Evolutionary conservation across 2,113 vertebrate species (phyloP).

Genomic region (Tapirus terrestris): DNA sequence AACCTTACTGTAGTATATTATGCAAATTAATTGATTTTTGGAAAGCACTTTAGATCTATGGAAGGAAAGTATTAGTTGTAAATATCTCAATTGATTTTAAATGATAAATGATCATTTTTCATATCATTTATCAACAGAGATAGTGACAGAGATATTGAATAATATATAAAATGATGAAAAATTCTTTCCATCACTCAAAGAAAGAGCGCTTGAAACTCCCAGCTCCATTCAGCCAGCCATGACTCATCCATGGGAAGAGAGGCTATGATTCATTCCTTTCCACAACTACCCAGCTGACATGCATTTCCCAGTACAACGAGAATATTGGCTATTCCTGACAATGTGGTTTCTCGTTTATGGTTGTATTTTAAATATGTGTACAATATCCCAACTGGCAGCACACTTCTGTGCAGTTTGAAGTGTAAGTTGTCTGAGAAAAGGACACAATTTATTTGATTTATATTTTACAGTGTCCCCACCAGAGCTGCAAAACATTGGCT

Average conservation of each 20-base stretch:
- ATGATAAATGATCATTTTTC: slow-evolving; percentile 77
- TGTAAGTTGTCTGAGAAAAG: slow-evolving; percentile 26
- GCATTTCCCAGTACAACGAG: slow-evolving; percentile 6
- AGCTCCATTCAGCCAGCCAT: slow-evolving; percentile 64
- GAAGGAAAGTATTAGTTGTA: slow-evolving; percentile 73
- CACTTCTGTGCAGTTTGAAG: background rate
- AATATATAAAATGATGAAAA: slow-evolving; percentile 77
- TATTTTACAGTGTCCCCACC: background rate
- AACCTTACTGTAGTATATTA: slow-evolving; percentile 66
- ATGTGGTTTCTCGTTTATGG: background rate
- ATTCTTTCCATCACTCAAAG: slow-evolving; percentile 68
- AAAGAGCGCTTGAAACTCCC: slow-evolving; percentile 44
- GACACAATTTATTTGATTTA: background rate
- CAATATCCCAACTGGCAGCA: background rate
- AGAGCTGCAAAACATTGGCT: slow-evolving; percentile 37
- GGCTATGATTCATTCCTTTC: slow-evolving; percentile 50
- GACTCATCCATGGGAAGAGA: slow-evolving; percentile 60
- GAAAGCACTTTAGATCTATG: slow-evolving; percentile 69
- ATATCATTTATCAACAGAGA: slow-evolving; percentile 60
- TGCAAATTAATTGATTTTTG: slow-evolving; percentile 79
- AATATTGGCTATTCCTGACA: slow-evolving; percentile 21
- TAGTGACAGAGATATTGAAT: slow-evolving; percentile 78
- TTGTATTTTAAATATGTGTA: slow-evolving; percentile 45
- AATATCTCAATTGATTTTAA: slow-evolving; percentile 78
- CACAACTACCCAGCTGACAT: background rate